Conservation (phyloP, 2,888 invertebrate genomes). For the Coleophora flavipennella region DNA sequence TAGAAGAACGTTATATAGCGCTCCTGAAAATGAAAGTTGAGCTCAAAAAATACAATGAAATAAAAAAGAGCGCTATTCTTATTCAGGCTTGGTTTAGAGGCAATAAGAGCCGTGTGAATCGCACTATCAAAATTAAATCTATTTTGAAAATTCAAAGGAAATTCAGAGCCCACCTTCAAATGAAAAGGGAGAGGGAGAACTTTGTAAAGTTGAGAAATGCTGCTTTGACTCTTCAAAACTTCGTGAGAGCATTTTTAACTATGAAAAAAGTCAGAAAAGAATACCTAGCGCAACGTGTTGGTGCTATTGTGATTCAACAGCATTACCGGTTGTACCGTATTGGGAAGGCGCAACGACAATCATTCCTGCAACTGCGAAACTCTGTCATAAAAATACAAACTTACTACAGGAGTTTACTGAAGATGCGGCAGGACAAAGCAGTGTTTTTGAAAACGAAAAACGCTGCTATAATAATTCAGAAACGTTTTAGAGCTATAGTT, state of each 20-base stretch:
- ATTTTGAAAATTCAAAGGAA: conserved; percentile 42
- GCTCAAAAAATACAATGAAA: conserved; percentile 32
- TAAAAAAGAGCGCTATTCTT: conserved; percentile 37
- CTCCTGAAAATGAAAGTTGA: conserved; percentile 41
- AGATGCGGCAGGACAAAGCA: conserved; percentile 20
- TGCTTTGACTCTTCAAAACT: conserved; percentile 57
- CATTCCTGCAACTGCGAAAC: conserved; percentile 19
- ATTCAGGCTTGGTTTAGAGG: conserved; percentile 39
- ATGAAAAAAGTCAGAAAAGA: conserved; percentile 30
- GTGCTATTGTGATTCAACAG: conserved; percentile 31
- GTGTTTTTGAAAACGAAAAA: conserved; percentile 20
- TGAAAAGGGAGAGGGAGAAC: conserved; percentile 42
- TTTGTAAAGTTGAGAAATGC: conserved; percentile 42
- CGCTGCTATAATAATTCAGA: conserved; percentile 40
- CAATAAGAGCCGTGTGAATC: too few relatives aligned
- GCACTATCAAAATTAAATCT: background rate
- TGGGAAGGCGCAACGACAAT: conserved; percentile 20
- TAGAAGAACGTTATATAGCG: conserved; percentile 37
- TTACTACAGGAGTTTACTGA: conserved; percentile 16
- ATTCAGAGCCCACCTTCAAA: conserved; percentile 53
- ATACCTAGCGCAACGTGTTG: conserved; percentile 29
- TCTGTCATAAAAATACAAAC: background rate
- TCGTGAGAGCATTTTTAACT: conserved; percentile 45
- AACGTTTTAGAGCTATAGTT: conserved; percentile 45
- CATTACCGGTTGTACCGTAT: conserved; percentile 32